Percentiles rank a stretch among this genome's conserved stretches.
These are phyloP conservation scores for Stichodactyla mertensii DNA, from an alignment of 64 coral and sea anemone species.

Conservation along the genomic window DNA sequence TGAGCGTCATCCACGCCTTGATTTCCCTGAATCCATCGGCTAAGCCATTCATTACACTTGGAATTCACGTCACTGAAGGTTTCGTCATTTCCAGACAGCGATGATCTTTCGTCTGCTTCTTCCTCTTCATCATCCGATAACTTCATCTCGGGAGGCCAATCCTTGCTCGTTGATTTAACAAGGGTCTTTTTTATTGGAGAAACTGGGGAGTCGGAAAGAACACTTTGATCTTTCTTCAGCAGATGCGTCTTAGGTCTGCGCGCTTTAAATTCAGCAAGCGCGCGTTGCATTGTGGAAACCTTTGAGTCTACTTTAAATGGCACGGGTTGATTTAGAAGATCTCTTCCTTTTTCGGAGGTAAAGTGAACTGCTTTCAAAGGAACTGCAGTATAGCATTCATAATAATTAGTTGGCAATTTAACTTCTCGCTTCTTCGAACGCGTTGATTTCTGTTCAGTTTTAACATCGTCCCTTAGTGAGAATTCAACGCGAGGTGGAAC, in stretches of 20 bases:
- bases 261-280: neutral
- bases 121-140: neutral
- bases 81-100: neutral
- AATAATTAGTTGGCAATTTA: neutral
- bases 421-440: neutral
- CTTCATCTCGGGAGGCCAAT: slow-evolving; percentile 9
- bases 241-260: neutral
- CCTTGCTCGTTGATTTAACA: neutral
- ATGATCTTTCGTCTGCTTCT: neutral
- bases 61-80: neutral
- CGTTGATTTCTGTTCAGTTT: neutral
- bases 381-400: neutral
- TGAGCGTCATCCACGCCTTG: neutral
- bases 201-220: neutral
- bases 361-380: too few species aligned
- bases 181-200: neutral
- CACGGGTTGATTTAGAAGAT: neutral
- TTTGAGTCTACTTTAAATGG: slow-evolving; percentile 6
- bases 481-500: neutral
- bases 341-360: neutral
- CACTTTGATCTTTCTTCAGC: neutral
- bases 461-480: neutral
- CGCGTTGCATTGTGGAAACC: neutral
- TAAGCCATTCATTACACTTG: neutral
- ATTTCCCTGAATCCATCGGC: neutral